A percentile compares a stretch with the other conserved stretches of the same genome.
Evolutionary conservation across 2,113 vertebrate species (phyloP).

Genomic region (Centropus unirufus): DNA sequence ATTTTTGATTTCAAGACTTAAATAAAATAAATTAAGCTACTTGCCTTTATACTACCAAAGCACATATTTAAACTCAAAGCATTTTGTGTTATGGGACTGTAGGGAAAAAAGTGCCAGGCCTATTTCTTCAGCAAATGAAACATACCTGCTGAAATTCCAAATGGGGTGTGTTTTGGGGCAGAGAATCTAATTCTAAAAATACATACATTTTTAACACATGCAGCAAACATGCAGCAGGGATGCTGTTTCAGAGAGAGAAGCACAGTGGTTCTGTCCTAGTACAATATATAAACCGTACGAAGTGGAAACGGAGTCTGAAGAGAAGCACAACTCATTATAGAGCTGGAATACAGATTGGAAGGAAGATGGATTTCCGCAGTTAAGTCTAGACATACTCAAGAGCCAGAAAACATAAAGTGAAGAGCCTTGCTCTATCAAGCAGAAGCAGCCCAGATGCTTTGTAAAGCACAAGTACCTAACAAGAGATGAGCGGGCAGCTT

Average conservation of each 20-base stretch:
- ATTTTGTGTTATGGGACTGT: background rate
- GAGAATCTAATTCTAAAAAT: background rate
- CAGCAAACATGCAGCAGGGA: background rate
- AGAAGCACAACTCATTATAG: background rate
- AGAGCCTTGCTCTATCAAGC: background rate
- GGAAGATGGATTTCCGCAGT: background rate
- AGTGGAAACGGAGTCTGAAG: background rate
- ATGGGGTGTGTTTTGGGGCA: background rate
- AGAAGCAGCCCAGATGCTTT: background rate
- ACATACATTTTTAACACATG: background rate
- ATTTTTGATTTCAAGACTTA: background rate
- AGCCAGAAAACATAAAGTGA: background rate
- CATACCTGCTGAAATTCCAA: background rate
- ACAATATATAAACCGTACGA: background rate
- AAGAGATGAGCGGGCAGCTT: background rate
- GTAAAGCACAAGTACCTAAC: background rate
- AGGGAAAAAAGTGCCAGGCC: background rate
- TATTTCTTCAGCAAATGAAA: background rate
- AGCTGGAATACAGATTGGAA: background rate
- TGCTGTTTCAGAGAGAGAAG: background rate
- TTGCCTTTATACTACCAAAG: background rate
- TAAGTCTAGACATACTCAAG: background rate
- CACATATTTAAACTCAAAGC: background rate
- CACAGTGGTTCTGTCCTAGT: background rate
- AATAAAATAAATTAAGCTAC: slow-evolving; percentile 1